Evolutionary conservation across 2,113 vertebrate genomes (phyloP), one percentile per base, ranked within the genome.

Genomic region (Potamarius usumacintae): DNA sequence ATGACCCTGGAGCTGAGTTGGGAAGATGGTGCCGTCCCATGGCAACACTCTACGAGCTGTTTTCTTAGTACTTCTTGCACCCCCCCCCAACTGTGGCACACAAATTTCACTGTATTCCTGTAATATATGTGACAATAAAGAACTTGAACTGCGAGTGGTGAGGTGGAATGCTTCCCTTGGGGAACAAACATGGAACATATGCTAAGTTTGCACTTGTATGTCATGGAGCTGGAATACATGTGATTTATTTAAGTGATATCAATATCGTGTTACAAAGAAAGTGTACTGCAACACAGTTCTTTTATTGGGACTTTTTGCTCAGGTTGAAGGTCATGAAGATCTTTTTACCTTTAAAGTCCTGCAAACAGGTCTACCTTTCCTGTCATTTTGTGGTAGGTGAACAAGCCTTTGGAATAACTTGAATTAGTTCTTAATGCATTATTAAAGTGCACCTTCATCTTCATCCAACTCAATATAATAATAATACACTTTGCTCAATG

Each of bases 211-310:
- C 57, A 18, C 57, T 82, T 30, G 25, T n/a, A 77, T 9, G 11
- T 22, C 80, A 82, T 34, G 18, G 9, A 50, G 80, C 58, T 60
- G 58, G 80, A 82, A 82, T 58, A 48, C 17, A 55, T 81, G 57
- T 62, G n/a, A 82, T 22, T 65, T 22, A 48, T 52, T 62, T 25
- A 22, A 83, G 60, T 52, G 34, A 62, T 15, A 65, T 82, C 80
- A 42, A 42, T 42, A 42, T 42, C 3, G 42, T 14, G 30, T 82
- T 82, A 82, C 57, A 34, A 27, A 82, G 22, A 82, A 20, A 82
- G 27, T 17, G 60, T 25, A 50, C 27, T 83, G 81, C 81, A 50
- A 62, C 18, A 8, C 62, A 67, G 5, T 48, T 50, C 30, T 10
- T 82, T 62, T 50, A 63, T 10, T 63, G 20, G 65, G 62, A 67